Conservation (phyloP, 2,888 invertebrate species). For the Pyrgus malvae region DNA sequence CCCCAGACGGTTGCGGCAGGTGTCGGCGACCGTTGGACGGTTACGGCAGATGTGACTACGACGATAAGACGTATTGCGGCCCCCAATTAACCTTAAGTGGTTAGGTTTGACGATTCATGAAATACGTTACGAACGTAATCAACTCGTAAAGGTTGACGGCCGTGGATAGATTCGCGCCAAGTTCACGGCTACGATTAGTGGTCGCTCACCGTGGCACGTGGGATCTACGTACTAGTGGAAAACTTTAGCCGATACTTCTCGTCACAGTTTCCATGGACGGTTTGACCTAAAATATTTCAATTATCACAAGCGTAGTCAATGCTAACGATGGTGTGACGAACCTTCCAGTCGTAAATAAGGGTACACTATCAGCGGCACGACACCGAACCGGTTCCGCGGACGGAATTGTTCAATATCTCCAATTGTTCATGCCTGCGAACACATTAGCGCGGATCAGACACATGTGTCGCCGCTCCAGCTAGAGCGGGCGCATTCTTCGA, state of each 20-base stretch:
- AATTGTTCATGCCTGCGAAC: conserved; percentile 24
- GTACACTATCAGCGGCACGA: conserved; percentile 21
- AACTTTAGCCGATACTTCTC: background rate
- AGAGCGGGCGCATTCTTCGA: conserved; percentile 58
- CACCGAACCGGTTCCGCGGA: conserved; percentile 17
- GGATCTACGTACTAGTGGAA: background rate
- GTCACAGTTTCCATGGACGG: background rate
- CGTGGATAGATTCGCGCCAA: conserved; percentile 15
- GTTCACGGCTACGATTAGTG: conserved; percentile 18
- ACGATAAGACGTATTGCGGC: conserved; percentile 27
- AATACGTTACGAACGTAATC: conserved; percentile 25
- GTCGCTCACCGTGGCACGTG: background rate
- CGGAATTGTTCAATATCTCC: conserved; percentile 27
- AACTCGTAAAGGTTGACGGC: conserved; percentile 22
- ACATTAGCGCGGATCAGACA: conserved; percentile 25
- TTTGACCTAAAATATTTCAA: background rate
- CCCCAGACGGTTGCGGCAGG: conserved; percentile 42
- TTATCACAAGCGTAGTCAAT: background rate
- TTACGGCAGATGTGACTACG: conserved; percentile 40
- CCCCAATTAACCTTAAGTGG: conserved; percentile 26
- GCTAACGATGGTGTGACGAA: background rate
- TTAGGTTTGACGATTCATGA: conserved; percentile 23
- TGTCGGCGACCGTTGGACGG: conserved; percentile 34
- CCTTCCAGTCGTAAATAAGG: conserved; percentile 16
- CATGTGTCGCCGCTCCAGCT: conserved; percentile 37